Base-by-base conservation (phyloP, 2,113 vertebrate species). In the Chascanopsetta lugubris region DNA sequence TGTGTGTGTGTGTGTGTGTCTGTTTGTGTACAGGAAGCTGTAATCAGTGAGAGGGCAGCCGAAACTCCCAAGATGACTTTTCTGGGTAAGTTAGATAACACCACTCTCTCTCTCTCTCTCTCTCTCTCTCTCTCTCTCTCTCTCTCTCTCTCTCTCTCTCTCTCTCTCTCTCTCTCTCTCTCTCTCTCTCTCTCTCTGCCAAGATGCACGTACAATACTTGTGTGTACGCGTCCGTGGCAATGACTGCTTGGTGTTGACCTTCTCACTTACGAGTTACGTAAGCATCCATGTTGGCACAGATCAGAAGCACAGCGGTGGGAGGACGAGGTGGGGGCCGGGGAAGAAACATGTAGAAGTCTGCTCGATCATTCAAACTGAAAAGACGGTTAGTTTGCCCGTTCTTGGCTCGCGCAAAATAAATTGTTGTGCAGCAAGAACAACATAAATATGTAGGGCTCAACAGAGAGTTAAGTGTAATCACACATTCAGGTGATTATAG, bases 201-300 rank as follows among this genome's bases (percentile, higher is more conserved):
- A 72, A 75, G 63, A 70, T 59, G 48, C 32, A 61, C 27, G 10
- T 32, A 43, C 40, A 42, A 25, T 36, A n/a, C 21, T 6, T 45
- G 18, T 22, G 22, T 49, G 24, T 27, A 7, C 8, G 38, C 36
- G 59, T 49, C 46, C 83, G 80, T 69, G 53, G 78, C 38, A 34
- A 84, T 69, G 68, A 71, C 75, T 77, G 45, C 60, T 61, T 45
- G 67, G 53, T 62, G 77, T 58, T 80, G 82, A 87, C 85, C 85
- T 88, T 85, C 85, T 88, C 80, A 53, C 82, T 84, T 84, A 74
- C 85, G 73, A 61, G 34, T 88, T 88, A 80, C 75, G 67, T 84
- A 88, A 87, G 61, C 34, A 69, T 62, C 55, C 8, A 17, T 75
- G 43, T 84, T 85, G 85, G 77, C 82, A 80, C 36, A 21, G 66